These are phyloP conservation scores for Nemoura dubitans DNA, from an alignment of 2,888 invertebrate species.

Conservation along the genomic window DNA sequence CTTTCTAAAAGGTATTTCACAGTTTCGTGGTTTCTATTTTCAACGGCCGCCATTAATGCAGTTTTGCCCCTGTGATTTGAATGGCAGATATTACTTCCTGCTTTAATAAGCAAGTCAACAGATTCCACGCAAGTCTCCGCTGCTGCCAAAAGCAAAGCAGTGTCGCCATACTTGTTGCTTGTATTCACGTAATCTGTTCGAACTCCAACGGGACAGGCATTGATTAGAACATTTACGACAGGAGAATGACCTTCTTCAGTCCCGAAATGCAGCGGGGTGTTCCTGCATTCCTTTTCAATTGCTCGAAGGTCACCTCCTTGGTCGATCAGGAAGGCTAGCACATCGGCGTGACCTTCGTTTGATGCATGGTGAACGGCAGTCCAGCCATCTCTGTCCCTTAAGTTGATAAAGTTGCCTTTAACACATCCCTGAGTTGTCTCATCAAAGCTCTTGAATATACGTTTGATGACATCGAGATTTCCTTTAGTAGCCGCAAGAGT, in stretches of 20 bases:
- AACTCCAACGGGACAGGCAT: background rate
- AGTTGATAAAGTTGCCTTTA: background rate
- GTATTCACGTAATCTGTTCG: background rate
- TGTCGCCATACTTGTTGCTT: conserved; percentile 16
- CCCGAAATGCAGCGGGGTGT: background rate
- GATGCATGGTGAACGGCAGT: background rate
- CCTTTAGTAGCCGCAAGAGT: background rate
- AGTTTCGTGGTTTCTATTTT: background rate
- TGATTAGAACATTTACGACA: background rate
- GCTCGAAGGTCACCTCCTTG: background rate
- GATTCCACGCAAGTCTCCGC: conserved; percentile 18
- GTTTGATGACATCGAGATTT: background rate
- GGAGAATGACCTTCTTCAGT: background rate
- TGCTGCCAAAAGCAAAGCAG: conserved; percentile 22
- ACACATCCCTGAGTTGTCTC: background rate
- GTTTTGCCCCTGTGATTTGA: background rate
- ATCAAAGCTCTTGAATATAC: background rate
- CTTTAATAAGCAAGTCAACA: conserved; percentile 14
- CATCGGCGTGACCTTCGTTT: background rate
- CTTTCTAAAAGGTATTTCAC: background rate
- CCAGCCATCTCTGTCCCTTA: background rate
- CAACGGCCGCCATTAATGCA: background rate
- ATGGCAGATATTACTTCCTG: background rate
- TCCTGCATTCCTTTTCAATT: background rate
- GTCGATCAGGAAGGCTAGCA: background rate